Evolutionary conservation across 2,113 vertebrate genomes (phyloP).

Genomic region (Elachura formosa): DNA sequence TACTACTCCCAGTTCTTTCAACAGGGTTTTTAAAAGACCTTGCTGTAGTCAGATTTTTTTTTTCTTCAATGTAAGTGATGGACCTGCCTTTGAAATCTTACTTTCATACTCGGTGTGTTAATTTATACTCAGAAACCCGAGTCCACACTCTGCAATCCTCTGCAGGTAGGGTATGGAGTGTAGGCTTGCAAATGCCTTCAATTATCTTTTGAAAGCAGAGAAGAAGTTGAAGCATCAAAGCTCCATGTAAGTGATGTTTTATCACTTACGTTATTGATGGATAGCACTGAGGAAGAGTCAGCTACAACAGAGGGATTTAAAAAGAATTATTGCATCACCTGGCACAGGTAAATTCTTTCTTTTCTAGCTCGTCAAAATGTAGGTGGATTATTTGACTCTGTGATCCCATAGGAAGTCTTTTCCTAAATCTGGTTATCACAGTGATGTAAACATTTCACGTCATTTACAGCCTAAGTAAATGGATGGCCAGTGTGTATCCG

Average conservation of each 20-base stretch:
- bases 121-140: not conserved
- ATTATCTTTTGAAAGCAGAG: not conserved
- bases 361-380: not conserved
- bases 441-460: not conserved
- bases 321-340: not conserved
- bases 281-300: not conserved
- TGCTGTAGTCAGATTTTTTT: not conserved
- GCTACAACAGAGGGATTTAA: not conserved
- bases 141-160: not conserved
- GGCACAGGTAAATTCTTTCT: not conserved
- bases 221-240: not conserved
- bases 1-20: not conserved
- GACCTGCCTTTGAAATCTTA: not conserved
- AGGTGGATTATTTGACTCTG: not conserved
- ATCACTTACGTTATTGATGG: not conserved
- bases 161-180: not conserved
- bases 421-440: not conserved
- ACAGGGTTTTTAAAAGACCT: not conserved
- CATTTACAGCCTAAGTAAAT: not conserved
- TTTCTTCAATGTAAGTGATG: not conserved
- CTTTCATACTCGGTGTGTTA: not conserved
- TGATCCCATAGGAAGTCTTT: not conserved
- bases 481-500: not conserved
- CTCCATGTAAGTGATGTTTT: not conserved
- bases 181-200: not conserved